Evolutionary conservation across 2,113 vertebrate species (phyloP).

Genomic region (Hippocampus comes): DNA sequence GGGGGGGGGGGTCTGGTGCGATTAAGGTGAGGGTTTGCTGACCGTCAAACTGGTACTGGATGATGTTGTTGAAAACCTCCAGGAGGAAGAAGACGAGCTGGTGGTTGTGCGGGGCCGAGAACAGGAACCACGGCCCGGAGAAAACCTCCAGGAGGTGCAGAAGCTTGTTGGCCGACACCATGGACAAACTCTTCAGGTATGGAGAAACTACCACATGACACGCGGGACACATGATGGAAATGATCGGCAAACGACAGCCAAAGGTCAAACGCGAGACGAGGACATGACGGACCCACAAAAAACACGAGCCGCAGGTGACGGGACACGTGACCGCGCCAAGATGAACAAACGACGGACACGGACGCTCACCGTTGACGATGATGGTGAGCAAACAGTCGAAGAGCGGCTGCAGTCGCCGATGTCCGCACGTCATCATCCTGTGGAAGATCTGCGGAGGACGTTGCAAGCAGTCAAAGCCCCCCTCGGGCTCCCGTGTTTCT

Average conservation of each 20-base stretch:
- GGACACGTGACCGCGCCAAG: too few relatives aligned
- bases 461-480: background rate
- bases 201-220: slow-evolving; percentile 79
- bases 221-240: background rate
- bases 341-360: background rate
- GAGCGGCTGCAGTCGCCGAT: slow-evolving; percentile 91
- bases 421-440: slow-evolving; percentile 93
- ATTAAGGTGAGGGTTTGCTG: slow-evolving; percentile 34
- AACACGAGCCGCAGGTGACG: too few relatives aligned
- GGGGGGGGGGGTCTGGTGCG: background rate
- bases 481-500: rapidly evolving
- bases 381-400: slow-evolving; percentile 97
- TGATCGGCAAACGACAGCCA: background rate
- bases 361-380: slow-evolving; percentile 86
- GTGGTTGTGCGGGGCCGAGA: slow-evolving; percentile 86
- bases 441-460: slow-evolving; percentile 83
- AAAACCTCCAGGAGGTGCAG: slow-evolving; percentile 96
- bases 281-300: too few relatives aligned
- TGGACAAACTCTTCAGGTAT: slow-evolving; percentile 94
- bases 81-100: slow-evolving; percentile 95
- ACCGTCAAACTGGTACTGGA: slow-evolving; percentile 99
- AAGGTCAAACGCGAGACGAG: too few relatives aligned
- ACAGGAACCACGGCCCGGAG: slow-evolving; percentile 91
- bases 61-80: slow-evolving; percentile 98
- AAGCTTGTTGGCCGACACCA: slow-evolving; percentile 95